Percentiles rank a stretch among this genome's conserved stretches.
Evolutionary conservation across 1,140 invertebrate species (phyloP).

Genomic region (Heliconius hewitsoni): DNA sequence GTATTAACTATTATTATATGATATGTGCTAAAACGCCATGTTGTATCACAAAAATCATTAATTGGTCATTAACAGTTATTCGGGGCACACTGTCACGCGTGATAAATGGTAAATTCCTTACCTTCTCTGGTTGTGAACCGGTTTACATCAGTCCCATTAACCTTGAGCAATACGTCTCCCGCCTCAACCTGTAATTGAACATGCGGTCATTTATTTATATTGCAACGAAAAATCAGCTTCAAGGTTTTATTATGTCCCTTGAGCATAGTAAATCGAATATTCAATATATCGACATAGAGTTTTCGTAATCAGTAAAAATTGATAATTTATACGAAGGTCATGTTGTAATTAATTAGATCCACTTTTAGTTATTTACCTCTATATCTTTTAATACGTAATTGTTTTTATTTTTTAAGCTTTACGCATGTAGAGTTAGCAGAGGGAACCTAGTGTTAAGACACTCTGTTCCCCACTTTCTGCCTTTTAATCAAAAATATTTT

Average conservation of each 20-base stretch:
- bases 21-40: not conserved
- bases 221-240: not conserved
- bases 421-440: too few relatives aligned
- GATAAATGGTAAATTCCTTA: conserved; percentile 77
- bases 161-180: conserved; percentile 95
- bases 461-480: not conserved
- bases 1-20: not conserved
- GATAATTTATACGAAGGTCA: not conserved
- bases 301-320: not conserved
- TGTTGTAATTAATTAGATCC: not conserved
- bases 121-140: conserved; percentile 95
- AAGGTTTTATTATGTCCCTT: conserved; percentile 5
- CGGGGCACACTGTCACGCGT: conserved; percentile 46
- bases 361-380: not conserved
- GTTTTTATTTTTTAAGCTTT: too few relatives aligned
- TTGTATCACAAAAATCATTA: not conserved
- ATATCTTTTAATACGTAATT: too few relatives aligned
- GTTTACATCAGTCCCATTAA: conserved; percentile 95
- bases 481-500: too few relatives aligned
- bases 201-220: conserved; percentile 50
- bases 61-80: conserved; percentile 36
- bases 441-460: not conserved
- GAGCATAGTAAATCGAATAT: not conserved
- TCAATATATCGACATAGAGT: not conserved
- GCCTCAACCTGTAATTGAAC: conserved; percentile 91